Conservation (phyloP, 2,888 invertebrate genomes). For the Lasioglossum malachurum region DNA sequence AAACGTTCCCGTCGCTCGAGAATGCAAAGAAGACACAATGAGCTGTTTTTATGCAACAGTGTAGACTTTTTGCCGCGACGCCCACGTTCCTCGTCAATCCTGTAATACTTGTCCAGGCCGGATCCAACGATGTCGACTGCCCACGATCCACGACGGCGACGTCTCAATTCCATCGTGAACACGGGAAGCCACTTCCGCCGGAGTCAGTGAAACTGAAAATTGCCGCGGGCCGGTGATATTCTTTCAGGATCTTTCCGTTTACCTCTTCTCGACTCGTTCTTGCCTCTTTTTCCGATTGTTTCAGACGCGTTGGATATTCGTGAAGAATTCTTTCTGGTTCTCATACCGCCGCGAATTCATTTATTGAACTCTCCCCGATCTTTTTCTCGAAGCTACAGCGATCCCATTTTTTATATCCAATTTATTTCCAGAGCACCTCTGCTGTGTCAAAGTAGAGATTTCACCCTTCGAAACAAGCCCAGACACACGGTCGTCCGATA, state of each 20-base stretch:
- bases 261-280: background rate
- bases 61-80: background rate
- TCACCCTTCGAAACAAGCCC: background rate
- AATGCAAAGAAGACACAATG: background rate
- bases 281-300: conserved; percentile 14
- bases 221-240: conserved; percentile 60
- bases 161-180: conserved; percentile 71
- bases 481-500: background rate
- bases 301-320: background rate
- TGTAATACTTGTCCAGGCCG: background rate
- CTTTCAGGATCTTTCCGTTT: conserved; percentile 44
- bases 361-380: background rate
- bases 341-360: background rate
- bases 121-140: conserved; percentile 42
- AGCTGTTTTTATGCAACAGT: conserved; percentile 4
- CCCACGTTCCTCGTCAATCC: background rate
- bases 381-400: background rate
- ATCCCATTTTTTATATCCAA: background rate
- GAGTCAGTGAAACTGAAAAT: conserved; percentile 80
- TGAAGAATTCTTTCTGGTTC: background rate
- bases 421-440: background rate
- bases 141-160: conserved; percentile 62
- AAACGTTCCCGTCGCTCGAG: background rate
- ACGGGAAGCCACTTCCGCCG: conserved; percentile 72
- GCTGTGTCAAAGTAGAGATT: background rate